phyloP scores from a whole-genome alignment of 2,113 vertebrate species.

The Percina caprodes region DNA sequence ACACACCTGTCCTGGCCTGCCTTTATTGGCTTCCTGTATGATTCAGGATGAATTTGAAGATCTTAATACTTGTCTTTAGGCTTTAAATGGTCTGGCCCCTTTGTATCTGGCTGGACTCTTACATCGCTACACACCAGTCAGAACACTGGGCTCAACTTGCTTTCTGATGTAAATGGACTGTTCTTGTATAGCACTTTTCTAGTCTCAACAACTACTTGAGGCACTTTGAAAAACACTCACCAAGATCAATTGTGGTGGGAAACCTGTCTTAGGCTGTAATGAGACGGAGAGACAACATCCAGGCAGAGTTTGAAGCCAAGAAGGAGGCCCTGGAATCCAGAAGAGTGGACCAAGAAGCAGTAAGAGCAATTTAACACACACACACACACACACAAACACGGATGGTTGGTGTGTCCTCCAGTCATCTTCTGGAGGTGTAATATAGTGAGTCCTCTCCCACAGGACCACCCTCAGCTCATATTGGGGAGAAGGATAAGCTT shows the following conservation, averaged over 20 bases:
- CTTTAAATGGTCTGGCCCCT: no score
- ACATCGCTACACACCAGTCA: no score
- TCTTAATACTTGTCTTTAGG: no score
- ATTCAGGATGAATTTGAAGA: no score
- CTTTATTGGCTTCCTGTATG: no score
- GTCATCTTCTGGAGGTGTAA: constrained; percentile 69
- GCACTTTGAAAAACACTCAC: neutral
- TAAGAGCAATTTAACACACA: constrained; percentile 78
- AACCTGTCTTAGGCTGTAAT: constrained; percentile 86
- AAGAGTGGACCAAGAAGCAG: constrained; percentile 87
- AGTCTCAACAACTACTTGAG: no score
- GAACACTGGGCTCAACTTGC: no score
- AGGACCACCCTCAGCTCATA: constrained; percentile 59
- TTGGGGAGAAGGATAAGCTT: constrained; percentile 40
- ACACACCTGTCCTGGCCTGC: no score
- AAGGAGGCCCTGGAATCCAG: constrained; percentile 86
- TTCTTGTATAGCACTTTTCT: no score
- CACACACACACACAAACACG: neutral
- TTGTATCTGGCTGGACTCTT: no score
- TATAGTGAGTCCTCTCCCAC: constrained; percentile 59
- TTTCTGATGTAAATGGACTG: no score
- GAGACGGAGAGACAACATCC: constrained; percentile 95
- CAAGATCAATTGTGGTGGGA: neutral
- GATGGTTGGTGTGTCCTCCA: constrained; percentile 26
- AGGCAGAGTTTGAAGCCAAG: constrained; percentile 91